These are phyloP conservation scores for Agrilus planipennis DNA, from an alignment of 1,140 invertebrate genomes.

Conservation along the genomic window DNA sequence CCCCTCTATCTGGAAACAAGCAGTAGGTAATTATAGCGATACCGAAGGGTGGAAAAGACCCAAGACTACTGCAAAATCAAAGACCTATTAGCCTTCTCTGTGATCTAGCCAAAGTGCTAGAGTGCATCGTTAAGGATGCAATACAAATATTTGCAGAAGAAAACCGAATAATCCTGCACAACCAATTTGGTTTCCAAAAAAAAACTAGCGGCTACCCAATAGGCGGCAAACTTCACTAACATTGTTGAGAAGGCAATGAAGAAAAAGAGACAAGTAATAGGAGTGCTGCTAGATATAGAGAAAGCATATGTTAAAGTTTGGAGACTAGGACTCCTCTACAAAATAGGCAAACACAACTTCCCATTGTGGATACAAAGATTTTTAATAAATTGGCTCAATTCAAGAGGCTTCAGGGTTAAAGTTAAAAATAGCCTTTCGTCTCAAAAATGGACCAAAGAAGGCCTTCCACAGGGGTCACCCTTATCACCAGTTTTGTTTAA, in stretches of 20 bases:
- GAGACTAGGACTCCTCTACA: background rate
- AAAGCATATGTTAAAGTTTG: background rate
- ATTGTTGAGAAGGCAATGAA: background rate
- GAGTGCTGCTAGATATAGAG: background rate
- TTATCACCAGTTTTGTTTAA: background rate
- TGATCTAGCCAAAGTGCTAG: background rate
- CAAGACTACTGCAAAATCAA: no score
- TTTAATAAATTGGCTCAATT: no score
- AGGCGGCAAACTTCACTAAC: background rate
- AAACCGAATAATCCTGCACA: background rate
- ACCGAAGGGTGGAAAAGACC: slow-evolving; percentile 2
- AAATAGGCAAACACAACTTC: no score
- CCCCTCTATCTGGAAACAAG: slow-evolving; percentile 1
- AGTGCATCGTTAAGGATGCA: background rate
- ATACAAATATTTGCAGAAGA: background rate
- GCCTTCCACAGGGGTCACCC: slow-evolving; percentile 1
- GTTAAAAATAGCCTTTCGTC: no score
- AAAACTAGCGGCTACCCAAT: background rate
- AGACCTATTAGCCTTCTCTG: no score
- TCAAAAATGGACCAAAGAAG: background rate
- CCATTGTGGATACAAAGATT: no score
- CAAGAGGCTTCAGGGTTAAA: no score
- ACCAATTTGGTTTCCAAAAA: background rate
- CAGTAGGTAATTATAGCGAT: background rate
- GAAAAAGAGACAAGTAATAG: background rate